Conservation (phyloP, 2,888 invertebrate genomes). For the Hydraecia micacea region DNA sequence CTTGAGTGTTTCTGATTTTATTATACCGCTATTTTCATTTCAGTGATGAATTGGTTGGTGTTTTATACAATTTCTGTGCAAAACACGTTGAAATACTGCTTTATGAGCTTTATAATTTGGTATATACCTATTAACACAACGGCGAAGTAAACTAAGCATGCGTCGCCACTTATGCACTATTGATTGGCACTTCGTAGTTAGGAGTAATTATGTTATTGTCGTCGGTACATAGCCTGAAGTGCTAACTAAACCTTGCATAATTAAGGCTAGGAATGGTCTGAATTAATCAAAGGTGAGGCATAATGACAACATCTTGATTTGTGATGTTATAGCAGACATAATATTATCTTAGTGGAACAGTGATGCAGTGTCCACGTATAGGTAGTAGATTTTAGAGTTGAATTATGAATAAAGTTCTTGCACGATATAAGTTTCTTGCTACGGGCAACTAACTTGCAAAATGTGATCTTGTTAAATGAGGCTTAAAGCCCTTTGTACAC, state of each 20-base stretch:
- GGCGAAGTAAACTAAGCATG: slow-evolving; percentile 3
- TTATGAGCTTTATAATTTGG: slow-evolving; percentile 1
- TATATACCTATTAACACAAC: not conserved
- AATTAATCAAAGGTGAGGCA: slow-evolving; percentile 56
- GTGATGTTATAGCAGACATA: slow-evolving; percentile 25
- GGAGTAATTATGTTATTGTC: slow-evolving; percentile 55
- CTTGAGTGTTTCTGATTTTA: slow-evolving; percentile 21
- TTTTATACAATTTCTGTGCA: not conserved
- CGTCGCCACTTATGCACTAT: slow-evolving; percentile 35
- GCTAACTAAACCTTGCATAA: slow-evolving; percentile 55
- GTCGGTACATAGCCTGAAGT: slow-evolving; percentile 53
- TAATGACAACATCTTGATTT: slow-evolving; percentile 49
- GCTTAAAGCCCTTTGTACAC: not conserved
- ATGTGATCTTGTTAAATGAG: not conserved
- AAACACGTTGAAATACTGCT: not conserved
- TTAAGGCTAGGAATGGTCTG: slow-evolving; percentile 37
- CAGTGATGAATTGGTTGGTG: not conserved
- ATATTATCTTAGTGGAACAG: slow-evolving; percentile 20
- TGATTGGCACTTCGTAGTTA: slow-evolving; percentile 47
- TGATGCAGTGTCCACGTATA: not conserved
- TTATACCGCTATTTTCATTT: slow-evolving; percentile 16
- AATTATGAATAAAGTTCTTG: not conserved
- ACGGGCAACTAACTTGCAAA: not conserved
- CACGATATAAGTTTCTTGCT: not conserved
- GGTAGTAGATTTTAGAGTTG: not conserved